Evolutionary conservation across 1,140 invertebrate species (phyloP).

Genomic region (Drosophila parvula): DNA sequence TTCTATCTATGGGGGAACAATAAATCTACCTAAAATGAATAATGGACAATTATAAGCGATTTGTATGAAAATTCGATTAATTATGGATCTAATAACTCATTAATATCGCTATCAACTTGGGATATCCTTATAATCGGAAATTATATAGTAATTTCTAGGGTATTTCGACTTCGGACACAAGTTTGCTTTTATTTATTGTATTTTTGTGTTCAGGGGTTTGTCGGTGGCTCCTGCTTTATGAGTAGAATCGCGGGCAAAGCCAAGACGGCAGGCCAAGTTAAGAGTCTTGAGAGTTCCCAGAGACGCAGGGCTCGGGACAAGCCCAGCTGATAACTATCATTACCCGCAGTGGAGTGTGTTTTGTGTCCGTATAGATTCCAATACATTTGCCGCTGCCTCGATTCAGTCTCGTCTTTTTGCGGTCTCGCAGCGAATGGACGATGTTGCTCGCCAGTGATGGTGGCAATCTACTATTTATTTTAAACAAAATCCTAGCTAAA

Average conservation of each 20-base stretch:
- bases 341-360: constrained; percentile 61
- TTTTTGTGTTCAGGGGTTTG: constrained; percentile 12
- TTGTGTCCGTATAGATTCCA: constrained; percentile 39
- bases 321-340: constrained; percentile 76
- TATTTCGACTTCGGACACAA: constrained; percentile 17
- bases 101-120: too few species aligned
- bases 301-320: constrained; percentile 39
- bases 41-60: too few species aligned
- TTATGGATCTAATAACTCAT: too few species aligned
- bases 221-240: constrained; percentile 51
- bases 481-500: neutral
- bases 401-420: constrained; percentile 54
- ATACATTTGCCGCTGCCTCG: constrained; percentile 21
- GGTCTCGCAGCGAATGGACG: constrained; percentile 49
- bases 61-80: too few species aligned
- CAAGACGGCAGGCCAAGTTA: constrained; percentile 11
- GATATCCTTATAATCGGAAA: too few species aligned
- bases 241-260: constrained; percentile 54
- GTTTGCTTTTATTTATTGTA: constrained; percentile 1
- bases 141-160: constrained; percentile 2
- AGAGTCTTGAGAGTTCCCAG: constrained; percentile 29
- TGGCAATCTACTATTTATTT: neutral
- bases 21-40: too few species aligned
- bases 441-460: constrained; percentile 27
- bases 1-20: too few species aligned